Conservation (phyloP, 2,113 vertebrate genomes). For the Ibidorhyncha struthersii region DNA sequence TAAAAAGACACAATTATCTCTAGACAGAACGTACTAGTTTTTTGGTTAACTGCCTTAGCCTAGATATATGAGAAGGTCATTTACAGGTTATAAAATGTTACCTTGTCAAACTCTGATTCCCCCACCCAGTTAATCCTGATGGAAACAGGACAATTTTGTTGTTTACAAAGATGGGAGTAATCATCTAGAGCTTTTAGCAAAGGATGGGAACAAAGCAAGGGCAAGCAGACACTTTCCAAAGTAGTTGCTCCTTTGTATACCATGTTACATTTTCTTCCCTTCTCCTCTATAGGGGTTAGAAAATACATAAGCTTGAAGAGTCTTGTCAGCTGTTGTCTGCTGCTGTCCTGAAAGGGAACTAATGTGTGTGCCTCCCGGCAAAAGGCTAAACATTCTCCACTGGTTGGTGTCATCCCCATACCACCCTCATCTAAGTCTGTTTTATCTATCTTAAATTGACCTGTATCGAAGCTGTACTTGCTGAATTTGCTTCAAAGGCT, state of each 20-base stretch:
- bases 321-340: not conserved
- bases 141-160: not conserved
- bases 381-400: not conserved
- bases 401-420: not conserved
- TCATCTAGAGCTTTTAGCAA: not conserved
- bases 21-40: not conserved
- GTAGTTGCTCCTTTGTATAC: not conserved
- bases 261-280: not conserved
- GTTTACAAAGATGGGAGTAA: not conserved
- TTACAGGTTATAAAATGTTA: not conserved
- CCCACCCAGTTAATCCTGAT: not conserved
- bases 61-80: not conserved
- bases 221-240: not conserved
- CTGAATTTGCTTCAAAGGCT: not conserved
- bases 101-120: not conserved
- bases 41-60: not conserved
- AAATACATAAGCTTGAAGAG: not conserved
- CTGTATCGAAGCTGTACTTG: not conserved
- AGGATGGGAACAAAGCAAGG: not conserved
- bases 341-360: not conserved
- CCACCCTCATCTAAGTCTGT: not conserved
- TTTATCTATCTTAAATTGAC: not conserved
- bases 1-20: not conserved
- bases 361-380: not conserved
- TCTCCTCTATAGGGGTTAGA: not conserved